A percentile compares a stretch with the other conserved stretches of the same genome.
phyloP scores from a whole-genome alignment of 2,888 invertebrate species.

The Caenorhabditis wallacei region DNA sequence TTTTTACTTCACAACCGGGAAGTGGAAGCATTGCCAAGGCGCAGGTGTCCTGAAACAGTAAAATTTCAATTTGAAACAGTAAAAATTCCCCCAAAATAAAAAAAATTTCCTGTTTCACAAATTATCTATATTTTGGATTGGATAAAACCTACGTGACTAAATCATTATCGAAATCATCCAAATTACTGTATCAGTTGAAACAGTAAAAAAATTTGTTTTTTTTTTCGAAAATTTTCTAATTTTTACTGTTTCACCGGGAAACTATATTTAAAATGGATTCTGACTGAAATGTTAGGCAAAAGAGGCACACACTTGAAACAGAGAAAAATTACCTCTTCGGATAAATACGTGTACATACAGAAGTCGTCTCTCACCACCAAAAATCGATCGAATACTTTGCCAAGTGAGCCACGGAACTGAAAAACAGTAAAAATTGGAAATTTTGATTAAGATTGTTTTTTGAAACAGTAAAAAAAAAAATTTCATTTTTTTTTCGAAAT shows the following conservation, averaged over 20 bases:
- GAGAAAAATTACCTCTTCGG: constrained; percentile 77
- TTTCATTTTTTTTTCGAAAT: too few relatives aligned
- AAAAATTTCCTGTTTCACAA: too few relatives aligned
- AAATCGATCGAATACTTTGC: constrained; percentile 74
- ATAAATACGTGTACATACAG: constrained; percentile 81
- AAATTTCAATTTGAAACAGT: neutral
- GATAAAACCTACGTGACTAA: too few relatives aligned
- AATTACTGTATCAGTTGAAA: too few relatives aligned
- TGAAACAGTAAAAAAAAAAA: neutral
- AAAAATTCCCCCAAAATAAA: too few relatives aligned
- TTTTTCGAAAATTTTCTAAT: neutral
- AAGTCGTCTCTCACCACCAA: constrained; percentile 81
- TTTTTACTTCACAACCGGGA: constrained; percentile 79
- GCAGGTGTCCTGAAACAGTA: constrained; percentile 77
- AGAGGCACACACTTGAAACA: too few relatives aligned
- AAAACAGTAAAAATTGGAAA: constrained; percentile 8
- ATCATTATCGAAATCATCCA: too few relatives aligned
- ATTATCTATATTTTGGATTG: too few relatives aligned
- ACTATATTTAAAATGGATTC: too few relatives aligned
- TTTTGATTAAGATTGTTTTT: neutral
- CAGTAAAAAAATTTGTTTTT: too few relatives aligned
- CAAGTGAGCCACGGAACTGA: constrained; percentile 76
- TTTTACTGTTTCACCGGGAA: neutral
- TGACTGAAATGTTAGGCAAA: too few relatives aligned
- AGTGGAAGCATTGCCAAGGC: constrained; percentile 82